Conservation (phyloP, 2,888 invertebrate species). For the Sinopyrophorus schimmeli region DNA sequence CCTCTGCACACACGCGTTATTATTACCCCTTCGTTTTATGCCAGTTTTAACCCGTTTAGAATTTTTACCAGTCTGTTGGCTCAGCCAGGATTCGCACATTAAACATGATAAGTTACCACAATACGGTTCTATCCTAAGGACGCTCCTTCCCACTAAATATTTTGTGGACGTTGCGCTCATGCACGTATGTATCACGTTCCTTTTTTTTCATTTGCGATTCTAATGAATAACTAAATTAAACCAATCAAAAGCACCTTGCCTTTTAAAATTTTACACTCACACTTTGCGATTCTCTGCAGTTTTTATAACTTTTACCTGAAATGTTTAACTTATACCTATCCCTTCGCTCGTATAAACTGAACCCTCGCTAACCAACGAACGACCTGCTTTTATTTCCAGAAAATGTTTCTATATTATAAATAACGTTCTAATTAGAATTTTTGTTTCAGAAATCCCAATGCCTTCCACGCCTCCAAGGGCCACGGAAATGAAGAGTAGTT, state of each 20-base stretch:
- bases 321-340: too few species aligned
- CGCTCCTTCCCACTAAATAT: conserved; percentile 12
- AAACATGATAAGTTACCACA: conserved; percentile 22
- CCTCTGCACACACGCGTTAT: conserved; percentile 12
- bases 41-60: conserved; percentile 11
- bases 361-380: too few species aligned
- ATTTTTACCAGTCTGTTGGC: conserved; percentile 20
- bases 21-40: conserved; percentile 15
- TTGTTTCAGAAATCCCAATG: conserved; percentile 79
- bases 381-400: too few species aligned
- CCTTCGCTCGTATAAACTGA: too few species aligned
- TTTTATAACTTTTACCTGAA: too few species aligned
- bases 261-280: too few species aligned
- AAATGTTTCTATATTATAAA: too few species aligned
- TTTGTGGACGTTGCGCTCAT: conserved; percentile 1
- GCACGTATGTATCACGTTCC: conserved; percentile 8
- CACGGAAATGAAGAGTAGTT: conserved; percentile 76
- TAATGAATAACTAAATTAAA: conserved; percentile 26
- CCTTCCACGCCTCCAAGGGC: conserved; percentile 84
- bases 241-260: conserved; percentile 29
- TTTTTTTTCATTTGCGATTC: conserved; percentile 21
- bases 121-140: conserved; percentile 16
- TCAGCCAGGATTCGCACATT: conserved; percentile 21
- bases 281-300: too few species aligned
- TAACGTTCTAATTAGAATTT: background rate